phyloP scores from a whole-genome alignment of 2,113 vertebrate genomes.

The Mormyrus iriodes region DNA sequence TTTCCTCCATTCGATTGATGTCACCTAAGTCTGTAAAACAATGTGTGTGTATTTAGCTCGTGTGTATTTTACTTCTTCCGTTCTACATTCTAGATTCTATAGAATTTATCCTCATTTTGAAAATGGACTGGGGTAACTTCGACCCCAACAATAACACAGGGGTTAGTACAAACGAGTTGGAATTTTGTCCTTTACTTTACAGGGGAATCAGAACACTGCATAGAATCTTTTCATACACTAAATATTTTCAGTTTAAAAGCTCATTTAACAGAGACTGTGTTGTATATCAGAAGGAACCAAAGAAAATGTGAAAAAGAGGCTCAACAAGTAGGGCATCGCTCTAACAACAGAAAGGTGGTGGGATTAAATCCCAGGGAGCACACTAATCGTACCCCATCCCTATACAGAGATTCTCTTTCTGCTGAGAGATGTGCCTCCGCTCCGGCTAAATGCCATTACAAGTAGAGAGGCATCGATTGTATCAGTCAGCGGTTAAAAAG shows the following conservation, averaged over 20 bases:
- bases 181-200: neutral
- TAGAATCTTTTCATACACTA: neutral
- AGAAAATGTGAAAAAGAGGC: neutral
- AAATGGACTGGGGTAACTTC: too few species aligned
- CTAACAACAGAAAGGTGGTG: neutral
- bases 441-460: neutral
- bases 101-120: too few species aligned
- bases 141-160: too few species aligned
- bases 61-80: too few species aligned
- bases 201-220: neutral
- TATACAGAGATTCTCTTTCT: neutral
- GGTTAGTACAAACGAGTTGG: neutral
- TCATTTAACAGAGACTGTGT: neutral
- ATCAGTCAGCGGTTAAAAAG: neutral
- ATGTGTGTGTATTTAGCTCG: neutral
- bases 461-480: neutral
- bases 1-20: neutral
- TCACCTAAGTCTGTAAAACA: neutral
- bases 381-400: neutral
- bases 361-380: neutral
- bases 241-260: neutral
- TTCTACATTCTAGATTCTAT: too few species aligned
- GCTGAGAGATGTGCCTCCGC: neutral
- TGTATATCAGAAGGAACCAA: neutral
- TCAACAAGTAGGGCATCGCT: neutral